Base-by-base conservation (phyloP, 2,888 invertebrate genomes). In the Leptogaster cylindrica region DNA sequence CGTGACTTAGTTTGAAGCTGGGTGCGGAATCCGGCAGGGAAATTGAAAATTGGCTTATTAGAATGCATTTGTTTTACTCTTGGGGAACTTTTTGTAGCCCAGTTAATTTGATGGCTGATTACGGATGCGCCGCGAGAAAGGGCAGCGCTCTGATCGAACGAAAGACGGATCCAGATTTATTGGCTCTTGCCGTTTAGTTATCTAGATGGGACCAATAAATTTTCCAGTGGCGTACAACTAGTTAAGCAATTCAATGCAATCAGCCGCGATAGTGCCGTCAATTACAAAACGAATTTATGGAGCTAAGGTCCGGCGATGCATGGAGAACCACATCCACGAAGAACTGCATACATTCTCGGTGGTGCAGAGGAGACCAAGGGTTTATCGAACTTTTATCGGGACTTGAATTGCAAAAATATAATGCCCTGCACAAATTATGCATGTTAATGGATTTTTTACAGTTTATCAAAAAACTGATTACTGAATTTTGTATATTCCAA, bases 1-100 rank as follows among this genome's bases (percentile, higher is more conserved):
- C 55, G 55, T 55, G 55, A 55, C 55, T 55, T 2, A 28, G 55
- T 36, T 55, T 55, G 55, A 20, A 39, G 36, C 23, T 14, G 14
- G 41, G n/a, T n/a, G n/a, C n/a, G n/a, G n/a, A n/a, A n/a, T n/a
- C 51, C 6, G 25, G 31, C 28, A 23, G 4, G 41, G 41, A 55
- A 36, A 36, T 55, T 39, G 55, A 55, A 55, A 55, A 55, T 55
- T 55, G 55, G 36, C 55, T 39, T 55, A 55, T 55, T 55, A 55
- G 25, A 25, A 55, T 55, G 55, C 39, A 55, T 55, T 55, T 55
- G 36, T 55, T 55, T 36, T 39, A 20, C 36, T 12, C 8, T 39
- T 8, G 39, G 5, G 8, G 33, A 20, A 33, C 28, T 52, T 10
- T 14, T 4, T 14, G 41, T 41, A 12, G 41, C 20, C 25, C n/a